Base-by-base conservation (phyloP, 2,888 invertebrate species). In the Brenthis ino region DNA sequence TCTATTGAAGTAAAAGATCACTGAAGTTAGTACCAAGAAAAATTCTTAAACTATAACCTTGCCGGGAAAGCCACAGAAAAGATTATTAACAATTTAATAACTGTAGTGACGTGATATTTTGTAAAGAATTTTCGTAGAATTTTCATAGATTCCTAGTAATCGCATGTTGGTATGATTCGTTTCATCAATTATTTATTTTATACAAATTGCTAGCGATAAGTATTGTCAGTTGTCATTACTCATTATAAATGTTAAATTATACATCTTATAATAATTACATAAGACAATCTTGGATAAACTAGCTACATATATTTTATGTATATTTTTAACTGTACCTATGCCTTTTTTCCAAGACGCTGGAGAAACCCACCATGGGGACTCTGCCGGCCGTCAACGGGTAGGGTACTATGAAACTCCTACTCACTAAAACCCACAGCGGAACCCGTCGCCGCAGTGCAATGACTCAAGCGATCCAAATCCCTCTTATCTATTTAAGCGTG, bases 151-250 rank as follows among this genome's bases (percentile, higher is more conserved):
- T 60, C 50, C 50, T 6, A 33, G n/a, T 48, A 50, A 50, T 50
- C 1, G 60, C 60, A 28, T 60, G 60, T 60, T 11, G 28, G 48
- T 28, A 16, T 5, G 28, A 60, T 50, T 28, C 50, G 28, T 60
- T 60, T 50, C 50, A 48, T n/a, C 2, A 3, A 60, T 28, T 60
- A 60, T 60, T 50, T 60, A 60, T 60, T n/a, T 50, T 60, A 60
- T 50, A 60, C 28, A 60, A 50, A 60, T 43, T 8, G 37, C 37
- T 43, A 43, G 11, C 8, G 37, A 43, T 43, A 43, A 43, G 37
- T 43, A 43, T 43, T 43, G 37, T 28, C 28, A 28, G 28, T 43
- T 60, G 33, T 5, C 33, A 60, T 60, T 12, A 28, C 28, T 28
- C 48, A 58, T 48, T 11, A 11, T 4, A 24, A 48, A 47, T 24